phyloP scores from a whole-genome alignment of 2,888 invertebrate genomes.

The Sarcophaga variegata region DNA sequence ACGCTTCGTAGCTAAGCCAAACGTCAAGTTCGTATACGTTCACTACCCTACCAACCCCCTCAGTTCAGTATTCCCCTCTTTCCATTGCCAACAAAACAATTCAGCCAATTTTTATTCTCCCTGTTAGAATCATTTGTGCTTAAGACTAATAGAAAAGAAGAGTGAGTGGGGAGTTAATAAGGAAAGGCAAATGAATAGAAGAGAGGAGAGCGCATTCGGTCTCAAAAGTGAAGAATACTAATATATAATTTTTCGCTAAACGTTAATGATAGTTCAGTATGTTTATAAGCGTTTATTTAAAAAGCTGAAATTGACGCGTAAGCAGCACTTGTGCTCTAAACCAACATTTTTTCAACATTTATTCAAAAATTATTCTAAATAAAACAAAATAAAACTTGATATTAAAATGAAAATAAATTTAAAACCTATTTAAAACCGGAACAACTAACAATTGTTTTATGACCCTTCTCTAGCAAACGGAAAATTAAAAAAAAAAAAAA shows the following conservation, averaged over 20 bases:
- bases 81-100: background rate
- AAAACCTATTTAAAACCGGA: conserved; percentile 25
- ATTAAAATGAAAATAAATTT: conserved; percentile 37
- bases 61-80: conserved; percentile 24
- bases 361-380: conserved; percentile 8
- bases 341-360: background rate
- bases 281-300: conserved; percentile 71
- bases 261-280: conserved; percentile 65
- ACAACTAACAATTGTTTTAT: too few relatives aligned
- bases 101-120: conserved; percentile 10
- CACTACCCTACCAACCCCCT: conserved; percentile 25
- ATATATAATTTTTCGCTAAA: conserved; percentile 60
- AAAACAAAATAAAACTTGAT: conserved; percentile 18
- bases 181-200: conserved; percentile 6
- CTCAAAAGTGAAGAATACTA: conserved; percentile 18
- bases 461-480: conserved; percentile 1
- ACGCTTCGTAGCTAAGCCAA: conserved; percentile 64
- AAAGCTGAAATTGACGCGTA: conserved; percentile 71
- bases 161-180: conserved; percentile 43
- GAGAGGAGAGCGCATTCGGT: conserved; percentile 50
- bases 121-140: conserved; percentile 29
- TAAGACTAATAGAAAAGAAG: conserved; percentile 1
- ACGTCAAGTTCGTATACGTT: conserved; percentile 38
- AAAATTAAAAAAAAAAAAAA: conserved; percentile 13
- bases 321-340: conserved; percentile 68